phyloP scores from a whole-genome alignment of 2,113 vertebrate genomes.

The Thryonomys swinderianus region DNA sequence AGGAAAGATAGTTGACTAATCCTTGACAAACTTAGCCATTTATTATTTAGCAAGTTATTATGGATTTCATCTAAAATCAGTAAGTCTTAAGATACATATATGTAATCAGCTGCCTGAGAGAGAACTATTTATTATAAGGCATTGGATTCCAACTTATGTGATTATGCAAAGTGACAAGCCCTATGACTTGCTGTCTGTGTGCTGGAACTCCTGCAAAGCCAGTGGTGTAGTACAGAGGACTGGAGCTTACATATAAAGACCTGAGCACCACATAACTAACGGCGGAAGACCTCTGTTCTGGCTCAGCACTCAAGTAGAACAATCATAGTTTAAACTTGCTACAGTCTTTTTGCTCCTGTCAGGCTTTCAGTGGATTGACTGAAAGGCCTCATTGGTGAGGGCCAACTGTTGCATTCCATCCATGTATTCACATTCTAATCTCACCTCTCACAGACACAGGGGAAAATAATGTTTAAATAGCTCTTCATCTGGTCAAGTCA shows the following conservation, averaged over 20 bases:
- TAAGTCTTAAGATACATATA: constrained; percentile 8
- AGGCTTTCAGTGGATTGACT: not conserved
- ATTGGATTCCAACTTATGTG: not conserved
- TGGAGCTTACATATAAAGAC: not conserved
- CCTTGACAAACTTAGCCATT: not conserved
- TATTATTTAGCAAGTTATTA: not conserved
- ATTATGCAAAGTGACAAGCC: not conserved
- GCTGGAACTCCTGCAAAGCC: not conserved
- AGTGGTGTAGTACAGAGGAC: too few species aligned
- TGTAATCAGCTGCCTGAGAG: not conserved
- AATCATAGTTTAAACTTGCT: not conserved
- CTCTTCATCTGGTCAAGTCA: not conserved
- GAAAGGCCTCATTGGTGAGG: not conserved
- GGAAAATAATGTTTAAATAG: not conserved
- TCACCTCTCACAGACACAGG: not conserved
- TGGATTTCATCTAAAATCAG: constrained; percentile 4
- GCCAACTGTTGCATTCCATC: not conserved
- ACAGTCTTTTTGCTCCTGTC: not conserved
- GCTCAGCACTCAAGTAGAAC: not conserved
- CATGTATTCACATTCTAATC: not conserved
- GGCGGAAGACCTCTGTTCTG: too few species aligned
- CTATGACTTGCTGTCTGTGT: not conserved
- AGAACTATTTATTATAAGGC: not conserved
- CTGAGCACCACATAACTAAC: not conserved
- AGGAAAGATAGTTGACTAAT: not conserved